Conservation (phyloP, 2,888 invertebrate species). For the Leucozona laternaria region DNA sequence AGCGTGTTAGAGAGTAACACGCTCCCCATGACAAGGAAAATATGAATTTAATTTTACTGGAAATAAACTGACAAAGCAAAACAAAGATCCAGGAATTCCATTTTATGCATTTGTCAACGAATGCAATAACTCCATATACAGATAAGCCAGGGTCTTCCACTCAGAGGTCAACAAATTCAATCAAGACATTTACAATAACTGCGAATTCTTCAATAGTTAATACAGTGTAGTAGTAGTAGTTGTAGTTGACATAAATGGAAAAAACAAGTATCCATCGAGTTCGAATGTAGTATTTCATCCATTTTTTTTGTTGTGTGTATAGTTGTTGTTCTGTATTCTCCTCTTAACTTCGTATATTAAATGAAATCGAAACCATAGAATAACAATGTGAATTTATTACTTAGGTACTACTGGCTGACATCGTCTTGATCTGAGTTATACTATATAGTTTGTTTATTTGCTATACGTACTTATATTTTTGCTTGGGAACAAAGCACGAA, state of each 20-base stretch:
- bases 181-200: slow-evolving; percentile 47
- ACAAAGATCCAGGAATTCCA: slow-evolving; percentile 55
- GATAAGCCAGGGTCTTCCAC: slow-evolving; percentile 62
- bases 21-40: background rate
- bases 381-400: slow-evolving; percentile 53
- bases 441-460: slow-evolving; percentile 4
- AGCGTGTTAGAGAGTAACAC: background rate
- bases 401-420: slow-evolving; percentile 3
- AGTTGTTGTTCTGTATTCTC: slow-evolving; percentile 9
- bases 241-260: slow-evolving; percentile 57
- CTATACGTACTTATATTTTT: slow-evolving; percentile 1
- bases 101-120: slow-evolving; percentile 29
- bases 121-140: slow-evolving; percentile 50
- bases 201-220: slow-evolving; percentile 39
- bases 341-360: slow-evolving; percentile 6
- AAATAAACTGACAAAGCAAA: slow-evolving; percentile 24
- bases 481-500: slow-evolving; percentile 5
- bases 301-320: background rate
- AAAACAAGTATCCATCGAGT: slow-evolving; percentile 50
- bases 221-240: background rate
- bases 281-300: background rate
- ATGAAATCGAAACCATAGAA: slow-evolving; percentile 61
- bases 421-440: slow-evolving; percentile 8
- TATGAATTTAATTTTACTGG: background rate
- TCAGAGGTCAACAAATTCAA: slow-evolving; percentile 56